These are phyloP conservation scores for Drosophila lacteicornis DNA, from an alignment of 1,140 invertebrate species.

Conservation along the genomic window DNA sequence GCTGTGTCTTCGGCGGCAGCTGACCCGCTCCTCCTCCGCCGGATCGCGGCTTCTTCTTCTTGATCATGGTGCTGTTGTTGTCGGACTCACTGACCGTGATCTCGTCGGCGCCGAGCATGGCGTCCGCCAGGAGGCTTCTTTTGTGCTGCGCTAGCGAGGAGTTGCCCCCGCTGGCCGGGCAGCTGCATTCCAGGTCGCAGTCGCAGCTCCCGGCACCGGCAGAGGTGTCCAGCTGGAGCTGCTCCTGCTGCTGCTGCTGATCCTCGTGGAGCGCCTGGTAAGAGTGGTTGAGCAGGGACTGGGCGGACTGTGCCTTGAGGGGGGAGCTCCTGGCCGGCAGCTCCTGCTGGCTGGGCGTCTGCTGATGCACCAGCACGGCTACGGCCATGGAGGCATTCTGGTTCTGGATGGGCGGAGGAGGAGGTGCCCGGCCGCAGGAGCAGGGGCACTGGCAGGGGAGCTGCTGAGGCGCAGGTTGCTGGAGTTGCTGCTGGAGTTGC, in stretches of 20 bases:
- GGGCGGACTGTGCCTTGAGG: constrained; percentile 69
- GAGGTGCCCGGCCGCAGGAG: constrained; percentile 68
- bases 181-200: constrained; percentile 78
- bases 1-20: constrained; percentile 56
- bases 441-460: constrained; percentile 72
- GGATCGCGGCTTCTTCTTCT: constrained; percentile 71
- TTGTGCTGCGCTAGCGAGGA: constrained; percentile 61
- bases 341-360: constrained; percentile 45
- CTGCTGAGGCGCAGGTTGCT: constrained; percentile 23
- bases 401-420: constrained; percentile 45
- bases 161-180: constrained; percentile 32
- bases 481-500: constrained; percentile 35
- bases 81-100: constrained; percentile 84
- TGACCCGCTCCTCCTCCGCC: constrained; percentile 24
- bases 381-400: constrained; percentile 72
- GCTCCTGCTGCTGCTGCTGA: constrained; percentile 43
- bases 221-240: constrained; percentile 60
- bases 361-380: constrained; percentile 77
- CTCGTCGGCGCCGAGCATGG: constrained; percentile 79
- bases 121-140: constrained; percentile 69
- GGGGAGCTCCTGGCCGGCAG: constrained; percentile 13
- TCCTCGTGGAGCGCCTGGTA: constrained; percentile 76
- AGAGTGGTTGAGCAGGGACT: constrained; percentile 78
- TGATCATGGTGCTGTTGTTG: constrained; percentile 82
- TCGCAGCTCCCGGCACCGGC: constrained; percentile 58